These are phyloP conservation scores for Pilophorus perplexus DNA, from an alignment of 2,888 invertebrate genomes.

Conservation along the genomic window DNA sequence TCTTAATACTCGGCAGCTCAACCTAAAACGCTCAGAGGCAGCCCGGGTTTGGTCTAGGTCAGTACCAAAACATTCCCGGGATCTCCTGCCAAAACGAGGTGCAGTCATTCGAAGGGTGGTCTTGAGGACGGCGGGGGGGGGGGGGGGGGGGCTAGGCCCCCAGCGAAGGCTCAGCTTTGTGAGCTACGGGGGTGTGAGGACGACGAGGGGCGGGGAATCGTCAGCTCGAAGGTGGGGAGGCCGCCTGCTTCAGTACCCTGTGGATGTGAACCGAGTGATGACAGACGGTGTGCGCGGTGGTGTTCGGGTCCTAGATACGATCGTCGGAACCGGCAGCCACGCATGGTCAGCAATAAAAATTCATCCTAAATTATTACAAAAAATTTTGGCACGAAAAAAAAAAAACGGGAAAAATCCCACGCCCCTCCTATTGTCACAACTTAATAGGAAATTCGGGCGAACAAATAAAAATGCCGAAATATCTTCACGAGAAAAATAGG, in stretches of 20 bases:
- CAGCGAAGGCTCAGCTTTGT: neutral
- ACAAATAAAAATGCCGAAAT: no score
- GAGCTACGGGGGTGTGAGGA: neutral
- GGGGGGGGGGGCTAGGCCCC: neutral
- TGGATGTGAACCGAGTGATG: conserved; percentile 40
- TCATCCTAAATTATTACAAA: no score
- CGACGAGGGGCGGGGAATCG: neutral
- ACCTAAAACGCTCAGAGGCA: no score
- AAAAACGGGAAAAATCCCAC: no score
- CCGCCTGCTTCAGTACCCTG: conserved; percentile 29
- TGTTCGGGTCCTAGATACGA: conserved; percentile 37
- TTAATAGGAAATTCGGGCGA: no score
- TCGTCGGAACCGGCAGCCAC: conserved; percentile 37
- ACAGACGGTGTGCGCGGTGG: conserved; percentile 34
- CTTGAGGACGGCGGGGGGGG: neutral
- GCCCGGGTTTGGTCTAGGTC: conserved; percentile 6
- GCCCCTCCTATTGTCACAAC: no score
- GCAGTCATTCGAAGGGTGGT: neutral
- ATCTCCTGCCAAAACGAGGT: conserved; percentile 7
- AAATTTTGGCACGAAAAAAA: no score
- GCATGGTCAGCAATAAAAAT: conserved; percentile 36
- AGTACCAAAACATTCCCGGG: conserved; percentile 36
- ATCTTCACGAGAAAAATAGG: no score
- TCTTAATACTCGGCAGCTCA: no score
- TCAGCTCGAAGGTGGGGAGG: conserved; percentile 19